A percentile compares a stretch with the other conserved stretches of the same genome.
Evolutionary conservation across 2,888 invertebrate genomes (phyloP).

Genomic region (Phorcus lineatus): DNA sequence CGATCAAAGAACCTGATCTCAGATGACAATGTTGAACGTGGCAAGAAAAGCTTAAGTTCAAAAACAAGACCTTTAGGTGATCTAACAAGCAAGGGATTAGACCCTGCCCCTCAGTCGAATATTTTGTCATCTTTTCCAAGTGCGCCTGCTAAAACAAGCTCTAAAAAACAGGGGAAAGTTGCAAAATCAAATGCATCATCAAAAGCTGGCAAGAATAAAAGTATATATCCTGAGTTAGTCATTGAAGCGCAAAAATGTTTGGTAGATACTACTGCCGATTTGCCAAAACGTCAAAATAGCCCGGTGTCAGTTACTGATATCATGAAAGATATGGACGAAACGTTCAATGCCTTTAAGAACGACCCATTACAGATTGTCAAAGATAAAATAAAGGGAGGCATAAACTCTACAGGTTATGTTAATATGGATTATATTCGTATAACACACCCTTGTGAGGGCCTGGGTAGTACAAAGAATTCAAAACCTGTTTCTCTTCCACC

Average conservation of each 20-base stretch:
- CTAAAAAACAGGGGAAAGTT: background rate
- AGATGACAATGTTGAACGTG: background rate
- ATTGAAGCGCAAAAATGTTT: background rate
- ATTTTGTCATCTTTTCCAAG: background rate
- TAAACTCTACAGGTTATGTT: background rate
- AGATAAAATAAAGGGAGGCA: background rate
- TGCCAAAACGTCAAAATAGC: background rate
- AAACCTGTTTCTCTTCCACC: no score
- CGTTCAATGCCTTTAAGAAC: background rate
- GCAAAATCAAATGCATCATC: background rate
- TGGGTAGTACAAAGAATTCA: no score
- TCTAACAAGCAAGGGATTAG: background rate
- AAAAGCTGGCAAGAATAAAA: background rate
- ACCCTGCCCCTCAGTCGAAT: background rate
- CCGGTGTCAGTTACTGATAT: slow-evolving; percentile 1
- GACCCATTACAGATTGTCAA: background rate
- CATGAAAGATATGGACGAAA: background rate
- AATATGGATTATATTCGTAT: background rate
- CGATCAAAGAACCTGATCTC: background rate
- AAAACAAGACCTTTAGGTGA: background rate
- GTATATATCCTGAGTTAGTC: background rate
- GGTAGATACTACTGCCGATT: background rate
- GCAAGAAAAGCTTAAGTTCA: background rate
- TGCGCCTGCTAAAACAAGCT: background rate
- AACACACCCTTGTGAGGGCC: background rate